Evolutionary conservation across 2,797 vertebrate genomes (phyloP).

Genomic region (Ataeniobius toweri): DNA sequence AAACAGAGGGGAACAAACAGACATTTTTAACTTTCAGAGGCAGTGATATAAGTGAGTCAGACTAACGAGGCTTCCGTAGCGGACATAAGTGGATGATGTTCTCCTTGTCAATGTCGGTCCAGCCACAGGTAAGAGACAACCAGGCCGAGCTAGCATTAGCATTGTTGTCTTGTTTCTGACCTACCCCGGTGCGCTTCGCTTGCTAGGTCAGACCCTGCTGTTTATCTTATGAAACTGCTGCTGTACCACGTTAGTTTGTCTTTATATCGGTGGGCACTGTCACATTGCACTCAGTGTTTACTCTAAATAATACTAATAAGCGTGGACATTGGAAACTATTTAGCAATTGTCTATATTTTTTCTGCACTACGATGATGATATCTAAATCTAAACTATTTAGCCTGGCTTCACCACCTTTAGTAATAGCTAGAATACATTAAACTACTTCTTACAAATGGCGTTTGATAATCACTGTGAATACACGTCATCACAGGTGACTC

Average conservation of each 20-base stretch:
- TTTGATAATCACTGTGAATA: not conserved
- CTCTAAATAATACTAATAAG: not conserved
- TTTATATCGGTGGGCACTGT: too few relatives aligned
- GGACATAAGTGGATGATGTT: slow-evolving; percentile 80
- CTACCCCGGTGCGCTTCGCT: not conserved
- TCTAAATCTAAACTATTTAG: not conserved
- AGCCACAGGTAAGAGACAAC: slow-evolving; percentile 88
- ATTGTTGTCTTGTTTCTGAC: slow-evolving; percentile 31
- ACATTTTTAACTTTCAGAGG: slow-evolving; percentile 8
- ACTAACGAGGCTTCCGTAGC: not conserved
- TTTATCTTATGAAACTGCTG: not conserved
- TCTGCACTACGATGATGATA: not conserved
- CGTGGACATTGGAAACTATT: not conserved
- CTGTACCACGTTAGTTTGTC: too few relatives aligned
- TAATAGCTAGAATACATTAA: not conserved
- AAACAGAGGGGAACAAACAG: slow-evolving; percentile 20
- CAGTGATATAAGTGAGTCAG: not conserved
- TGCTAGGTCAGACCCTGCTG: slow-evolving; percentile 38
- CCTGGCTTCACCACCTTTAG: not conserved
- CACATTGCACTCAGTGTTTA: not conserved
- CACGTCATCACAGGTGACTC: slow-evolving; percentile 85
- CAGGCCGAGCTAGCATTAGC: slow-evolving; percentile 47
- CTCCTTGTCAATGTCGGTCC: slow-evolving; percentile 87
- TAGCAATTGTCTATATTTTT: not conserved
- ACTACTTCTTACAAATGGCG: too few relatives aligned